Percentiles rank a stretch among this genome's conserved stretches.
Conservation (phyloP, 2,888 invertebrate genomes). For the Synergus laeviventris region DNA sequence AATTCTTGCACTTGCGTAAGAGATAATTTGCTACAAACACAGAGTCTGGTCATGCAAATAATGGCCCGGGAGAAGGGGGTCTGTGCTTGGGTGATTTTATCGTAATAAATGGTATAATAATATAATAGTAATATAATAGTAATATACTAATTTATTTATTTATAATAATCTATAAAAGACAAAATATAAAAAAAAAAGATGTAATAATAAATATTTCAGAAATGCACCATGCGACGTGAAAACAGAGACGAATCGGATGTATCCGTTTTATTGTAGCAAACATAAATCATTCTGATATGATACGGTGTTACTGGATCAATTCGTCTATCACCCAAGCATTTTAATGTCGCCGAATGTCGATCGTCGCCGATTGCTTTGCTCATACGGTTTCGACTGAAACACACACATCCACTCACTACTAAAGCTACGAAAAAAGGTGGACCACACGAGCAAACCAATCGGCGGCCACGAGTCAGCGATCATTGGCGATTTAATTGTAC, state of each 20-base stretch:
- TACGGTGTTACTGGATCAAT: slow-evolving; percentile 46
- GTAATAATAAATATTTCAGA: slow-evolving; percentile 2
- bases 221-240: slow-evolving; percentile 38
- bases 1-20: slow-evolving; percentile 72
- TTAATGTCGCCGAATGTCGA: slow-evolving; percentile 70
- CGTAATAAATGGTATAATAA: slow-evolving; percentile 41
- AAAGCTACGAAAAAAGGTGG: slow-evolving; percentile 58
- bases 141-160: neutral
- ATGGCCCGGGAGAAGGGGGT: slow-evolving; percentile 74
- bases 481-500: slow-evolving; percentile 53
- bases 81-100: slow-evolving; percentile 72
- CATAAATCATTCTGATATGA: slow-evolving; percentile 15
- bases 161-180: neutral
- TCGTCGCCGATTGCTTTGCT: slow-evolving; percentile 71
- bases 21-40: slow-evolving; percentile 74
- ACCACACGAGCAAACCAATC: slow-evolving; percentile 64
- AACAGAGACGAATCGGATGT: slow-evolving; percentile 31
- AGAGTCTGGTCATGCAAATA: slow-evolving; percentile 76
- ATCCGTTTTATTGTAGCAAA: slow-evolving; percentile 4
- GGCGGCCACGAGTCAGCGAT: slow-evolving; percentile 56
- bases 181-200: slow-evolving; percentile 13
- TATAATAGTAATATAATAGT: neutral
- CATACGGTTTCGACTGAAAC: slow-evolving; percentile 66
- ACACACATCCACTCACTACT: slow-evolving; percentile 74
- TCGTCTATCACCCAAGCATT: slow-evolving; percentile 74